A percentile compares a stretch with the other conserved stretches of the same genome.
These are phyloP conservation scores for Emydura subglobosa DNA, from an alignment of 2,113 vertebrate species.

Conservation along the genomic window DNA sequence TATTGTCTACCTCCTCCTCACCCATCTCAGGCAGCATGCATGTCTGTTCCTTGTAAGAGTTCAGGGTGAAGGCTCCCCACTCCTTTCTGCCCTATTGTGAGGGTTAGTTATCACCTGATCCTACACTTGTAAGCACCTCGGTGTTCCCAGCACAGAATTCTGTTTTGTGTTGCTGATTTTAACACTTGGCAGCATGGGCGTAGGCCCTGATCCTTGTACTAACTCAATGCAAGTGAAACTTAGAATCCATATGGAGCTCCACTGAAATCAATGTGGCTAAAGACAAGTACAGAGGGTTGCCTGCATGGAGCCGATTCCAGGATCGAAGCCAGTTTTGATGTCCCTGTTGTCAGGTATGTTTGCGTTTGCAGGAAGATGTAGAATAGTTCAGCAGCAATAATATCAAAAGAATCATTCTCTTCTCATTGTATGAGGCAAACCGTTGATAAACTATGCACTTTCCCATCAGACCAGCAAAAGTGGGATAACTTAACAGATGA, in stretches of 20 bases:
- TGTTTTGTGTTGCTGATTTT: neutral
- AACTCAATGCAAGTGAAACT: neutral
- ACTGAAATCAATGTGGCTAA: neutral
- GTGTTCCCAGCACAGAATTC: neutral
- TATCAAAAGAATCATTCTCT: neutral
- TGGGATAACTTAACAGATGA: neutral
- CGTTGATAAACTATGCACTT: neutral
- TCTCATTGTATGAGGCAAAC: neutral
- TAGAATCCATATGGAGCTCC: neutral
- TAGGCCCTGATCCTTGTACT: neutral
- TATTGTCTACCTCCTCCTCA: neutral
- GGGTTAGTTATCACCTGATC: neutral
- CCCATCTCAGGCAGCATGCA: neutral
- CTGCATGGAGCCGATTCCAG: neutral
- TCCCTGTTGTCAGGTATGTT: fast-evolving
- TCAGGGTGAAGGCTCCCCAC: neutral
- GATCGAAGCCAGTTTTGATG: neutral
- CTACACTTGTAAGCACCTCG: neutral
- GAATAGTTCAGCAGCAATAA: neutral
- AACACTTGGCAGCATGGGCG: neutral
- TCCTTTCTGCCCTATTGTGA: neutral
- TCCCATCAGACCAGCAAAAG: fast-evolving
- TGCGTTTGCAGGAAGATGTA: neutral
- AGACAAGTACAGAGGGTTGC: neutral
- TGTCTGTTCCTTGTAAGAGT: fast-evolving